Base-by-base conservation (phyloP, 2,113 vertebrate species). In the Noctilio leporinus region DNA sequence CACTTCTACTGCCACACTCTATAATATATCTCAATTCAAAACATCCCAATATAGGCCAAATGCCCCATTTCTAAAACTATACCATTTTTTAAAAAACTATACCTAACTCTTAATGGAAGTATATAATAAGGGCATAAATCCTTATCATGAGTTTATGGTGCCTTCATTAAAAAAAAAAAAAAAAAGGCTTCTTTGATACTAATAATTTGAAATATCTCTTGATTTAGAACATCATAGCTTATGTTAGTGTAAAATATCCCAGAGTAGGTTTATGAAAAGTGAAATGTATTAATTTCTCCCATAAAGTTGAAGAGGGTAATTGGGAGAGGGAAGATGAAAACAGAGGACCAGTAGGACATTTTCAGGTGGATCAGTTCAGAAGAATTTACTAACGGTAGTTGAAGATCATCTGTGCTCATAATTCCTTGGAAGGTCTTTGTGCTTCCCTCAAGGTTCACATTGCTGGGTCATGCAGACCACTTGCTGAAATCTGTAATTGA, bases 151-250 rank as follows among this genome's bases (percentile, higher is more conserved):
- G 45, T 49, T 96, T 86, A 59, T 51, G 55, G 67, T 85, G 28
- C 3, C 40, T 80, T 64, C 15, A 45, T 90, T 92, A 76, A 94
- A 87, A 92, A 84, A 92, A n/a, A n/a, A n/a, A n/a, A n/a, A n/a
- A n/a, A n/a, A n/a, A n/a, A n/a, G n/a, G 11, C 12, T 53, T 77
- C 75, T 89, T 65, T 55, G 30, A 76, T 76, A 72, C 28, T 64
- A 89, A 45, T 15, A 91, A 69, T 93, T 86, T 38, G 38, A 93
- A 95, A 81, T 65, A 82, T 64, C 22, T 14, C 26, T 87, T 95
- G 62, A 67, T 64, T 89, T 47, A 62, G 51, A 64, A 17, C 14
- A 33, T 65, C 24, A 84, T 43, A 92, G 14, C 35, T 62, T 94
- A 28, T 7, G 49, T 51, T 7, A 35, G 12, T 65, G 35, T 86